These are phyloP conservation scores for Drosophila paranaensis DNA, from an alignment of 2,888 invertebrate species.

Conservation along the genomic window DNA sequence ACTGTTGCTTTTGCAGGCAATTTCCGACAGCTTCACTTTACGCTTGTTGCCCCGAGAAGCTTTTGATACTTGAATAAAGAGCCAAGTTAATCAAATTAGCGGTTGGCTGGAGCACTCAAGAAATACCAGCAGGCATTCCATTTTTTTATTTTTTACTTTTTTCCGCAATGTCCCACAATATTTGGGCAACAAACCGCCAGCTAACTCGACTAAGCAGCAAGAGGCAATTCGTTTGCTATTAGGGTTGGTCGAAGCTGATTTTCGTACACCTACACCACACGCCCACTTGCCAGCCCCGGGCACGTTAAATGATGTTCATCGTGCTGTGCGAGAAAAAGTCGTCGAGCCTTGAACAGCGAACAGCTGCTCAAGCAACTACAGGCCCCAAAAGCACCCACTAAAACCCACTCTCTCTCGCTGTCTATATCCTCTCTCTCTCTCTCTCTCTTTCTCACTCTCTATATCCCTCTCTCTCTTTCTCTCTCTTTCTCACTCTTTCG, in stretches of 20 bases:
- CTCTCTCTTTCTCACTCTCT: background rate
- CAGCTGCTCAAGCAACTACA: conserved; percentile 36
- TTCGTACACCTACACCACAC: conserved; percentile 6
- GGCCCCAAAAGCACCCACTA: background rate
- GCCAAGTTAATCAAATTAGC: conserved; percentile 58
- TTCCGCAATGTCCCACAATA: conserved; percentile 35
- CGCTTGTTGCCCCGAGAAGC: conserved; percentile 12
- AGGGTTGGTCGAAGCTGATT: conserved; percentile 44
- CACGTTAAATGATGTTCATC: conserved; percentile 56
- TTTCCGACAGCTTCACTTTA: conserved; percentile 15
- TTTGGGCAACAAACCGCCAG: conserved; percentile 12
- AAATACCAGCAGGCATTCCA: conserved; percentile 38
- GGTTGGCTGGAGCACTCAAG: conserved; percentile 45
- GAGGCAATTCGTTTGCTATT: conserved; percentile 60
- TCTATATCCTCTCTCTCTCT: too few relatives aligned
- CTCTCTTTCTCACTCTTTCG: background rate
- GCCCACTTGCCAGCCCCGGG: conserved; percentile 37
- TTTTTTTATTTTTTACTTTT: background rate
- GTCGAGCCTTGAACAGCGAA: conserved; percentile 37
- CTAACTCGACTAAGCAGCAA: conserved; percentile 20
- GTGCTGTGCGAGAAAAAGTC: conserved; percentile 51
- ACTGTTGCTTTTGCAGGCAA: background rate
- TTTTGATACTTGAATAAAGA: conserved; percentile 32
- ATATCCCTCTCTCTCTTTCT: too few relatives aligned
- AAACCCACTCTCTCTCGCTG: background rate